Evolutionary conservation across 2,888 invertebrate species (phyloP).

Genomic region (Phanerotoma sp.): DNA sequence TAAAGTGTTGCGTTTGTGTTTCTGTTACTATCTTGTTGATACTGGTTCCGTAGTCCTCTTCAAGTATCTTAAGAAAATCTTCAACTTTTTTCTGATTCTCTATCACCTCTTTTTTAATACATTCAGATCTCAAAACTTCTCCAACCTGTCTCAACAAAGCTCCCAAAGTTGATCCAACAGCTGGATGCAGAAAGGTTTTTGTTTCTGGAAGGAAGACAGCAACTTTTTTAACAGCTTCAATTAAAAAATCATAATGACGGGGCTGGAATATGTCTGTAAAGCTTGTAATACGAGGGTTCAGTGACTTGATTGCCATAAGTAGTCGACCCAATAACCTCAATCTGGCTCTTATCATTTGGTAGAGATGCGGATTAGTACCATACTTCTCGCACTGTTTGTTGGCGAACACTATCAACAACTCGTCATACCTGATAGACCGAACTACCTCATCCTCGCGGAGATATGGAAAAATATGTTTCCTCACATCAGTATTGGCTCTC

Average conservation of each 20-base stretch:
- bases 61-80: conserved; percentile 23
- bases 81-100: conserved; percentile 18
- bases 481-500: conserved; percentile 20
- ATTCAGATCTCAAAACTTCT: conserved; percentile 21
- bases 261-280: conserved; percentile 26
- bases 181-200: conserved; percentile 18
- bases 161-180: conserved; percentile 22
- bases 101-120: conserved; percentile 17
- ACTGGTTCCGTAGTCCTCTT: conserved; percentile 15
- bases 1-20: background rate
- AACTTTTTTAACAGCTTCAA: conserved; percentile 22
- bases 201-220: conserved; percentile 18
- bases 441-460: conserved; percentile 28
- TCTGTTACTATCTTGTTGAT: conserved; percentile 16
- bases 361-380: conserved; percentile 25
- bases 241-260: conserved; percentile 15
- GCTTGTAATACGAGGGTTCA: conserved; percentile 18
- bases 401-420: conserved; percentile 27
- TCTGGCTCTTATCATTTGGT: conserved; percentile 27
- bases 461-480: conserved; percentile 27
- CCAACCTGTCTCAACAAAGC: conserved; percentile 27
- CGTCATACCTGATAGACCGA: conserved; percentile 27
- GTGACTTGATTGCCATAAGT: conserved; percentile 16
- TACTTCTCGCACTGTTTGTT: conserved; percentile 28
- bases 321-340: conserved; percentile 31